A percentile compares a stretch with the other conserved stretches of the same genome.
phyloP scores from a whole-genome alignment of 1,140 invertebrate species.

The Neodiprion virginianus region DNA sequence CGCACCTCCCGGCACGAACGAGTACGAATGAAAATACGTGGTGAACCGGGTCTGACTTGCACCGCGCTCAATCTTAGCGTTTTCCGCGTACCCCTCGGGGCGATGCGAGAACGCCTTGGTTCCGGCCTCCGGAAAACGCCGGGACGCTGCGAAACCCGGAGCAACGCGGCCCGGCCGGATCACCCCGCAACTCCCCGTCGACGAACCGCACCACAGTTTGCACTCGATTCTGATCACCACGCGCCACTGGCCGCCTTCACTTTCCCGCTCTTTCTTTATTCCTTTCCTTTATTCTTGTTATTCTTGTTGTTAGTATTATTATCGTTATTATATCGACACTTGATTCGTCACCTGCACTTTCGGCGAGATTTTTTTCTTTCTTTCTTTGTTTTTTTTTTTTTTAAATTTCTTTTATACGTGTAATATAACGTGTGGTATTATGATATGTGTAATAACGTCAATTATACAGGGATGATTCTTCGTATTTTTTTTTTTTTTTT shows the following conservation, averaged over 20 bases:
- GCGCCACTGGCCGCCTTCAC: not conserved
- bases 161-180: constrained; percentile 21
- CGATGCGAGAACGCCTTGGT: not conserved
- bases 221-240: constrained; percentile 6
- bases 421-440: not conserved
- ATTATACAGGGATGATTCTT: too few relatives aligned
- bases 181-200: not conserved
- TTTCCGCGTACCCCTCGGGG: constrained; percentile 12
- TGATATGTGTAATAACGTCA: not conserved
- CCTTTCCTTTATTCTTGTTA: not conserved
- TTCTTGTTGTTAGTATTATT: not conserved
- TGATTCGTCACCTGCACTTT: too few relatives aligned
- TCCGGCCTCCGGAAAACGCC: constrained; percentile 12
- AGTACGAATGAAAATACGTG: constrained; percentile 64
- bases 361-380: not conserved
- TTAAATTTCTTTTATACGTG: not conserved
- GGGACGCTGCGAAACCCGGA: not conserved
- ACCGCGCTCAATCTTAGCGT: constrained; percentile 42
- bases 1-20: constrained; percentile 60
- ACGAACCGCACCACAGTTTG: not conserved
- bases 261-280: not conserved
- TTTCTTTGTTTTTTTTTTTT: not conserved
- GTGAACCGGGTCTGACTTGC: constrained; percentile 52
- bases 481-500: too few relatives aligned
- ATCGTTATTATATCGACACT: too few relatives aligned